Evolutionary conservation across 2,797 vertebrate species (phyloP).

Genomic region (Hipposideros larvatus): DNA sequence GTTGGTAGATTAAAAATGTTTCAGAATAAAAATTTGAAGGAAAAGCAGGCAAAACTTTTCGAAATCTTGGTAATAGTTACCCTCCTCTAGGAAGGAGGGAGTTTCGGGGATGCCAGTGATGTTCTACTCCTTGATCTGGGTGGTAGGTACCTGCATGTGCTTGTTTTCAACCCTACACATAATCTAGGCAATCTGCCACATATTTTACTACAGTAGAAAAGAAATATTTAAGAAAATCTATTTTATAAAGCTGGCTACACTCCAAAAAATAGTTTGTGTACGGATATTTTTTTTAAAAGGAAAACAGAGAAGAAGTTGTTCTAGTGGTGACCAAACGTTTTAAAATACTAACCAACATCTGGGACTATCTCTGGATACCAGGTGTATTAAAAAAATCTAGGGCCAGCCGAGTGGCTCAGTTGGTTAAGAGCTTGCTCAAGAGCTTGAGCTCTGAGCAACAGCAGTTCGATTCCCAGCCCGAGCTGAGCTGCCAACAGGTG

Average conservation of each 20-base stretch:
- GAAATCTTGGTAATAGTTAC: neutral
- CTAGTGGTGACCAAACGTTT: neutral
- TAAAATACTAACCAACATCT: neutral
- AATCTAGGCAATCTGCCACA: neutral
- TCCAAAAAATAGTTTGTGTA: slow-evolving; percentile 3
- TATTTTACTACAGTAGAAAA: slow-evolving; percentile 15
- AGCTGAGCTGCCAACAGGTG: no score
- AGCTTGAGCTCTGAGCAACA: no score
- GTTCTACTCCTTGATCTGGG: neutral
- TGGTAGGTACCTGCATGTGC: neutral
- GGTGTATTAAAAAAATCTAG: neutral
- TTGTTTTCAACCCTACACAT: neutral
- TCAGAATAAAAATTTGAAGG: neutral
- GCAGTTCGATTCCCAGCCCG: no score
- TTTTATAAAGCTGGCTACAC: neutral
- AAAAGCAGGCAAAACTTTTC: slow-evolving; percentile 9
- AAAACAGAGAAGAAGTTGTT: neutral
- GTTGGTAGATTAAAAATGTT: slow-evolving; percentile 15
- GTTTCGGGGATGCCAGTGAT: neutral
- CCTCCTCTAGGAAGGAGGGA: neutral
- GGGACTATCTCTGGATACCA: neutral
- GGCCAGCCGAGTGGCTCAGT: no score
- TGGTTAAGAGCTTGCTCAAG: no score
- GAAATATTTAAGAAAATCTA: neutral
- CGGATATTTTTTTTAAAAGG: neutral